Conservation (phyloP, 2,888 invertebrate genomes). For the Temnothorax unifasciatus region DNA sequence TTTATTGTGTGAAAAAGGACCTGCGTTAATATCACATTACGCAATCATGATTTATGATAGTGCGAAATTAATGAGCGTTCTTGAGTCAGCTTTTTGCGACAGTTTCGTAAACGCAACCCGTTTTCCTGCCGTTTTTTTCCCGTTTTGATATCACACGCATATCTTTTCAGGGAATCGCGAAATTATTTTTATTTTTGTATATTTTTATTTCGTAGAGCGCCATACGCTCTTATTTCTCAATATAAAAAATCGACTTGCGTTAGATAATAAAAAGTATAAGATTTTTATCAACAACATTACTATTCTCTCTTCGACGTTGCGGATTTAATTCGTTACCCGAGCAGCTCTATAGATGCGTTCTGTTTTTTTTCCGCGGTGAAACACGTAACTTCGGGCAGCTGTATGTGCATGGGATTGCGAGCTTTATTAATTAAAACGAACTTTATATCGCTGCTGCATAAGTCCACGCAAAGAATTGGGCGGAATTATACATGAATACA, state of each 20-base stretch:
- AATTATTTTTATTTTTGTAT: background rate
- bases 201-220: background rate
- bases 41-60: slow-evolving; percentile 25
- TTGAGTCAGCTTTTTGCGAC: slow-evolving; percentile 18
- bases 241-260: background rate
- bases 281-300: background rate
- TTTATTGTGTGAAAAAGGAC: background rate
- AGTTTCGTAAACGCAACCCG: background rate
- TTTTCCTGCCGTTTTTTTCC: background rate
- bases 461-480: slow-evolving; percentile 21
- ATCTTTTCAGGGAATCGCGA: background rate
- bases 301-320: background rate
- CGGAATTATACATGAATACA: background rate
- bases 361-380: background rate
- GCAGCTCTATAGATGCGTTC: background rate
- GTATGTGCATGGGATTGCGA: background rate
- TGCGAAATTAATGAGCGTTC: slow-evolving; percentile 18
- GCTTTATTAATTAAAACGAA: slow-evolving; percentile 38
- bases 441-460: slow-evolving; percentile 15
- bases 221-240: background rate
- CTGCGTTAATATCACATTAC: slow-evolving; percentile 11
- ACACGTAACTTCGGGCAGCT: background rate
- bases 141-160: background rate
- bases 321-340: background rate
- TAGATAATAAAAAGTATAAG: background rate